Percentiles rank a stretch among this genome's conserved stretches.
These are phyloP conservation scores for Chascanopsetta lugubris DNA, from an alignment of 2,113 vertebrate species.

Conservation along the genomic window DNA sequence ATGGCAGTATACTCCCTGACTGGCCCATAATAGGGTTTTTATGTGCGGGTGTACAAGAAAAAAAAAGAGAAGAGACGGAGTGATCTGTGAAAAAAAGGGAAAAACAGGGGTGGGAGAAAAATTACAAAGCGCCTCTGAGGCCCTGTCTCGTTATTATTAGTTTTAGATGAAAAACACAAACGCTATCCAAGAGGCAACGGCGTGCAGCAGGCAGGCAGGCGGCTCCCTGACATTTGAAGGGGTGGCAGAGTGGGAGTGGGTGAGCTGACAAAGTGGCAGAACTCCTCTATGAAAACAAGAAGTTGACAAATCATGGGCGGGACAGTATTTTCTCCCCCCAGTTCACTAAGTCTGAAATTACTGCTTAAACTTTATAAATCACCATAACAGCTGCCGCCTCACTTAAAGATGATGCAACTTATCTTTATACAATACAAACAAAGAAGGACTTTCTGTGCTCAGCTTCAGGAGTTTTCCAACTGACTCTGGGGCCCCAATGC, in stretches of 20 bases:
- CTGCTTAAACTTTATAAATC: too few species aligned
- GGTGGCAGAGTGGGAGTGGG: conserved; percentile 30
- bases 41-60: conserved; percentile 60
- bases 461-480: too few species aligned
- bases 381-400: too few species aligned
- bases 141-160: conserved; percentile 75
- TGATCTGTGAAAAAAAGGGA: conserved; percentile 61
- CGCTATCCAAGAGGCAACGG: conserved; percentile 58
- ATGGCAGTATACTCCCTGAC: conserved; percentile 62
- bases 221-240: conserved; percentile 68
- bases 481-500: too few species aligned
- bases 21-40: conserved; percentile 65
- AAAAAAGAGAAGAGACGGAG: conserved; percentile 59
- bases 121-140: conserved; percentile 69
- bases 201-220: conserved; percentile 49
- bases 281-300: conserved; percentile 31
- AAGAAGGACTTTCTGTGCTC: too few species aligned
- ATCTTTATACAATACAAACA: too few species aligned
- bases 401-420: too few species aligned
- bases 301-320: conserved; percentile 16
- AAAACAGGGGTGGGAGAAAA: conserved; percentile 56
- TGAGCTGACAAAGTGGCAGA: conserved; percentile 28
- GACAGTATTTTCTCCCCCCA: conserved; percentile 13
- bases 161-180: conserved; percentile 77
- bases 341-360: conserved; percentile 17